Percentiles rank a stretch among this genome's conserved stretches.
phyloP scores from a whole-genome alignment of 2,797 vertebrate genomes.

The Furcifer pardalis region DNA sequence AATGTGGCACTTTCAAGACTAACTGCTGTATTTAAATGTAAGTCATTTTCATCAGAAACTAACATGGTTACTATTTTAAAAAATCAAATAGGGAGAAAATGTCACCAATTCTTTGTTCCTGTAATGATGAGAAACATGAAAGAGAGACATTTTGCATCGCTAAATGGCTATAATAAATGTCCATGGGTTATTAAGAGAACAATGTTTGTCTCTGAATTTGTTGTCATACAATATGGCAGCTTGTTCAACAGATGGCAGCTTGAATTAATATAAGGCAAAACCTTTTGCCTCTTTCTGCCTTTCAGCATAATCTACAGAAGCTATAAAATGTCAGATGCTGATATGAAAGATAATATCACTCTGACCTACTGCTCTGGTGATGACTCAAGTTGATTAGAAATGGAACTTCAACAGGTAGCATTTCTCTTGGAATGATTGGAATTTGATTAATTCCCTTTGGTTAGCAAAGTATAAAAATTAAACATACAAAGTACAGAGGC shows the following conservation, averaged over 20 bases:
- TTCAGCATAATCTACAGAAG: slow-evolving; percentile 36
- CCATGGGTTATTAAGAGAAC: background rate
- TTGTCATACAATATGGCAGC: background rate
- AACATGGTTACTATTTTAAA: too few species aligned
- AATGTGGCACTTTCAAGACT: too few species aligned
- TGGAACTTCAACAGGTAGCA: background rate
- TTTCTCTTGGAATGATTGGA: too few species aligned
- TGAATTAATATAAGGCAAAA: slow-evolving; percentile 12
- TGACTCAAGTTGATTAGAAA: slow-evolving; percentile 12
- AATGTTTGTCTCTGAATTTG: background rate
- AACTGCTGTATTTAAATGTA: too few species aligned
- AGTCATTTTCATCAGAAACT: too few species aligned
- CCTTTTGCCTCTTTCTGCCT: background rate
- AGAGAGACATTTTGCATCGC: too few species aligned
- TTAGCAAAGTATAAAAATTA: too few species aligned
- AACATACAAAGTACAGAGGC: too few species aligned
- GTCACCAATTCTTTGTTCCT: too few species aligned
- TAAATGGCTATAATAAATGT: slow-evolving; percentile 6
- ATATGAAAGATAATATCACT: background rate
- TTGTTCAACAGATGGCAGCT: background rate
- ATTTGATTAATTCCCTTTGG: too few species aligned
- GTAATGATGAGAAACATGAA: too few species aligned
- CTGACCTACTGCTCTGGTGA: background rate
- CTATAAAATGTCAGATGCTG: background rate
- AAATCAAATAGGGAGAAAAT: too few species aligned